Conservation (phyloP, 2,888 invertebrate genomes). For the Pasiphila rectangulata region DNA sequence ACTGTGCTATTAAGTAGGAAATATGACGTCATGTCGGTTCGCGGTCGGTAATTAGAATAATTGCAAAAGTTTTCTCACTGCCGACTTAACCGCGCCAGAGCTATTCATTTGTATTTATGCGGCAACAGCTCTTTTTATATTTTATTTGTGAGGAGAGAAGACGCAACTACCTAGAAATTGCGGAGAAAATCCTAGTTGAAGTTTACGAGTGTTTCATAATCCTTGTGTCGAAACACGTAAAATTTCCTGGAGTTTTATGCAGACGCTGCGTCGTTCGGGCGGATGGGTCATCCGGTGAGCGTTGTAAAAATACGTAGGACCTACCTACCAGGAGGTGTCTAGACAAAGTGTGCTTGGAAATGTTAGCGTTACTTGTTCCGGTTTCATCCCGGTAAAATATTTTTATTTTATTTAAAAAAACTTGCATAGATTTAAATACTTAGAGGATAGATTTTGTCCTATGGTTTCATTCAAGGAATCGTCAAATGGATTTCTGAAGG, state of each 20-base stretch:
- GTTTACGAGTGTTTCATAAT: slow-evolving; percentile 69
- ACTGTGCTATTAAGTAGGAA: slow-evolving; percentile 73
- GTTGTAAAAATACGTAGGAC: slow-evolving; percentile 55
- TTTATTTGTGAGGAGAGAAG: slow-evolving; percentile 18
- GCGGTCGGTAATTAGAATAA: slow-evolving; percentile 74
- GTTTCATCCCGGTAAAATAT: background rate
- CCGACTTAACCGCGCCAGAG: slow-evolving; percentile 59
- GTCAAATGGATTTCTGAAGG: too few relatives aligned
- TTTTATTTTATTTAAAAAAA: too few relatives aligned
- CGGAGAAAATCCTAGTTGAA: slow-evolving; percentile 55
- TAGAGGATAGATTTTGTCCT: too few relatives aligned
- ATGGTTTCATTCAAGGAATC: too few relatives aligned
- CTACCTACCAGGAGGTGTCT: background rate
- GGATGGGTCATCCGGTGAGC: slow-evolving; percentile 54
- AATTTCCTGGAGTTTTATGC: slow-evolving; percentile 63
- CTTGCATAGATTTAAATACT: too few relatives aligned
- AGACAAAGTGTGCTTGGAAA: background rate
- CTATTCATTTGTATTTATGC: slow-evolving; percentile 68
- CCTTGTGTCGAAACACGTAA: slow-evolving; percentile 66
- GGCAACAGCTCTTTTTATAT: slow-evolving; percentile 56
- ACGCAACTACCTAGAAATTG: slow-evolving; percentile 44
- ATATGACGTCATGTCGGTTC: slow-evolving; percentile 66
- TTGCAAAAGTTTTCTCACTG: slow-evolving; percentile 72
- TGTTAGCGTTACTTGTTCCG: background rate
- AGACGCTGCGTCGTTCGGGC: slow-evolving; percentile 59